Evolutionary conservation across 64 coral and sea anemone species (phyloP).

Genomic region (Astreopora myriophthalma): DNA sequence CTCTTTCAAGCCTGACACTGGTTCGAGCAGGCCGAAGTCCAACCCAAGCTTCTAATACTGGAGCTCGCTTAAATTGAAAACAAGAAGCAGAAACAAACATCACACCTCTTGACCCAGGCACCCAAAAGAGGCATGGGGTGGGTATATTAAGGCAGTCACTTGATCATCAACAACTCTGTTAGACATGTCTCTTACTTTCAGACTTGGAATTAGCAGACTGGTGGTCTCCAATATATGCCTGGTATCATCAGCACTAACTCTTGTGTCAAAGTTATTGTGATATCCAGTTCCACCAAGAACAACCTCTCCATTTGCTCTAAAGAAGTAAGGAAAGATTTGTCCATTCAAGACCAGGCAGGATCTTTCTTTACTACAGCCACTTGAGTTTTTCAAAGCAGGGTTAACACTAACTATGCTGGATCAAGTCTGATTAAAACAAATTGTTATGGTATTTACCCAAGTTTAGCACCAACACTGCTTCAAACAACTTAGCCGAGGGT

Average conservation of each 20-base stretch:
- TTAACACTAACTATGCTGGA: too few relatives aligned
- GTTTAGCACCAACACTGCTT: too few relatives aligned
- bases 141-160: too few relatives aligned
- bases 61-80: conserved; percentile 61
- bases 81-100: neutral
- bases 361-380: too few relatives aligned
- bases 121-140: too few relatives aligned
- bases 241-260: conserved; percentile 44
- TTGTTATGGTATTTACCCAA: too few relatives aligned
- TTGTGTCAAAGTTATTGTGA: conserved; percentile 56
- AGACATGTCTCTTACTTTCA: conserved; percentile 4
- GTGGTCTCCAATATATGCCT: conserved; percentile 37
- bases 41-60: conserved; percentile 65
- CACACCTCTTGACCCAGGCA: too few relatives aligned
- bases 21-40: conserved; percentile 73
- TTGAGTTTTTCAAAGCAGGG: too few relatives aligned
- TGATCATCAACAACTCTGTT: too few relatives aligned
- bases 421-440: too few relatives aligned
- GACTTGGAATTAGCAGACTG: conserved; percentile 44
- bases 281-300: conserved; percentile 71
- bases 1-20: conserved; percentile 78
- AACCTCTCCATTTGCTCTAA: conserved; percentile 40
- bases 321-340: neutral
- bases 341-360: too few relatives aligned
- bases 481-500: too few relatives aligned